phyloP scores from a whole-genome alignment of 2,113 vertebrate genomes.

The Cyphomyrus plagiostoma region DNA sequence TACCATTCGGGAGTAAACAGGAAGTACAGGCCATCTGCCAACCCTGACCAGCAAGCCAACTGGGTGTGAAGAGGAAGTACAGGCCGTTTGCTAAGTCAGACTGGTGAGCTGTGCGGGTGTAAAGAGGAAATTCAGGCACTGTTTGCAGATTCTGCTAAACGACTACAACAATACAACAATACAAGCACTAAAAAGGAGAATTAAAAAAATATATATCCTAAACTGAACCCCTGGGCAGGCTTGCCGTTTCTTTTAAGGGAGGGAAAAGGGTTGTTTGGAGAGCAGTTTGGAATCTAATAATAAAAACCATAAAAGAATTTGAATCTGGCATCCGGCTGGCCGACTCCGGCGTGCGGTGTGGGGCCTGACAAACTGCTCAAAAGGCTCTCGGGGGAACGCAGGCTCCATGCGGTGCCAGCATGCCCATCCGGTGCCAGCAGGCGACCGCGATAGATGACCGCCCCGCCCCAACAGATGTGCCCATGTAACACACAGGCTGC shows the following conservation, averaged over 20 bases:
- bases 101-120: not conserved
- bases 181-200: not conserved
- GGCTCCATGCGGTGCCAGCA: not conserved
- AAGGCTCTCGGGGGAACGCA: not conserved
- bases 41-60: not conserved
- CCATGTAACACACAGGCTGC: not conserved
- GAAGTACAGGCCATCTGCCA: not conserved
- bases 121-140: not conserved
- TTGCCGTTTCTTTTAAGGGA: not conserved
- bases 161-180: not conserved
- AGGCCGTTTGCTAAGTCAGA: not conserved
- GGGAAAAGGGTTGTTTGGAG: not conserved
- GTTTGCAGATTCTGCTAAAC: not conserved
- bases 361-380: not conserved
- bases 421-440: not conserved
- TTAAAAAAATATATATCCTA: not conserved
- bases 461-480: not conserved
- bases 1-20: not conserved
- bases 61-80: not conserved
- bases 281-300: constrained; percentile 4
- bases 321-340: not conserved
- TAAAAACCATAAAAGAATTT: constrained; percentile 11
- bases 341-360: not conserved
- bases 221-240: not conserved
- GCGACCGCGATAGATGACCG: not conserved